Percentiles rank a stretch among this genome's conserved stretches.
phyloP scores from a whole-genome alignment of 2,888 invertebrate genomes.

The Folsomia candida region DNA sequence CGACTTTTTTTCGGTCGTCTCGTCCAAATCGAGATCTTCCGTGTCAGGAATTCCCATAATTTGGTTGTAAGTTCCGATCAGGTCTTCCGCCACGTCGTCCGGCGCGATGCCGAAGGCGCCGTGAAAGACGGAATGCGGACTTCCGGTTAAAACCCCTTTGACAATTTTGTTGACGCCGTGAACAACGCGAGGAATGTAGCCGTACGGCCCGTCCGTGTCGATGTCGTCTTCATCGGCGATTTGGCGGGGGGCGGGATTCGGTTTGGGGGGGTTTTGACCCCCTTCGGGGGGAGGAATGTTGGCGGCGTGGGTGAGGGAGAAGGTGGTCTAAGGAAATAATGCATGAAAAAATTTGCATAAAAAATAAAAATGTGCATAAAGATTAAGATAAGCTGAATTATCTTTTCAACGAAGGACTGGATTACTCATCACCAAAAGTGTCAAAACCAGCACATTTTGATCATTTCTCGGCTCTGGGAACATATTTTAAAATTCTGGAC shows the following conservation, averaged over 20 bases:
- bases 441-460: too few relatives aligned
- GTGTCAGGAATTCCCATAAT: constrained; percentile 26
- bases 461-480: too few relatives aligned
- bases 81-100: constrained; percentile 28
- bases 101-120: constrained; percentile 39
- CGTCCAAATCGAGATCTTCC: constrained; percentile 7
- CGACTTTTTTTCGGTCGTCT: background rate
- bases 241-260: background rate
- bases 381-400: too few relatives aligned
- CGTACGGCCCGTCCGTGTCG: constrained; percentile 29
- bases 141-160: constrained; percentile 37
- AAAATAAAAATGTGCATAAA: too few relatives aligned
- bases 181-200: constrained; percentile 34
- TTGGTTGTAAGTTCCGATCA: constrained; percentile 37
- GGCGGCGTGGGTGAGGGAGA: too few relatives aligned
- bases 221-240: constrained; percentile 19
- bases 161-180: constrained; percentile 31
- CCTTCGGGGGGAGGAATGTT: too few relatives aligned
- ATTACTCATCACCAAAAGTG: too few relatives aligned
- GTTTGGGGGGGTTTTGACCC: too few relatives aligned
- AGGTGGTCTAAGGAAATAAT: too few relatives aligned
- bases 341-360: too few relatives aligned
- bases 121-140: constrained; percentile 32
- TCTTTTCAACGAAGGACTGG: too few relatives aligned
- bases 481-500: too few relatives aligned